Conservation (phyloP, 2,797 vertebrate species). For the Danio albolineatus region DNA sequence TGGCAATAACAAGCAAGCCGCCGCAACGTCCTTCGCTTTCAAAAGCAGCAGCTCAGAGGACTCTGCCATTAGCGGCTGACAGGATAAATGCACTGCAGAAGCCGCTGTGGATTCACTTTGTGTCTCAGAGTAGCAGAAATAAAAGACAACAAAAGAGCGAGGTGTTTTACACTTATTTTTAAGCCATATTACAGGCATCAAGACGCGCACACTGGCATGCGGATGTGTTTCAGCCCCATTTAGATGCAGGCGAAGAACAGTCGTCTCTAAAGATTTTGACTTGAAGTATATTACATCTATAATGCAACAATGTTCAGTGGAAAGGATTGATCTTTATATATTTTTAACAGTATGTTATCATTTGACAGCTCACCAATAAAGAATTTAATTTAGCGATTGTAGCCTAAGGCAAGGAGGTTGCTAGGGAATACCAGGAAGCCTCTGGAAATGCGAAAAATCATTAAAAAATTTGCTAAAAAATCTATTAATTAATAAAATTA, state of each 20-base stretch:
- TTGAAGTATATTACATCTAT: background rate
- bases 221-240: background rate
- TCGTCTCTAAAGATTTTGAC: background rate
- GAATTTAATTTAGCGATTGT: background rate
- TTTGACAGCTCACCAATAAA: background rate
- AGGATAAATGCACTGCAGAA: conserved; percentile 30
- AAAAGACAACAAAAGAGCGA: background rate
- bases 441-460: no score
- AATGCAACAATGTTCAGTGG: background rate
- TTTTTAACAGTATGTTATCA: background rate
- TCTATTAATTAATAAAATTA: no score
- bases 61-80: conserved; percentile 34
- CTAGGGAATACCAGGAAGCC: no score
- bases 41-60: conserved; percentile 35
- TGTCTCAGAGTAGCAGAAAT: background rate
- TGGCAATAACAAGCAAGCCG: conserved; percentile 22
- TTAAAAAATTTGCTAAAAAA: no score
- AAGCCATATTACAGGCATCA: background rate
- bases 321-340: background rate
- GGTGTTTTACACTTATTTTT: background rate
- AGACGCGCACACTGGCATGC: background rate
- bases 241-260: background rate
- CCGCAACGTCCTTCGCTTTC: conserved; percentile 26
- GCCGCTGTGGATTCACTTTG: background rate
- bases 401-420: background rate